Conservation (phyloP, 2,888 invertebrate species). For the Cephus pygmeus region DNA sequence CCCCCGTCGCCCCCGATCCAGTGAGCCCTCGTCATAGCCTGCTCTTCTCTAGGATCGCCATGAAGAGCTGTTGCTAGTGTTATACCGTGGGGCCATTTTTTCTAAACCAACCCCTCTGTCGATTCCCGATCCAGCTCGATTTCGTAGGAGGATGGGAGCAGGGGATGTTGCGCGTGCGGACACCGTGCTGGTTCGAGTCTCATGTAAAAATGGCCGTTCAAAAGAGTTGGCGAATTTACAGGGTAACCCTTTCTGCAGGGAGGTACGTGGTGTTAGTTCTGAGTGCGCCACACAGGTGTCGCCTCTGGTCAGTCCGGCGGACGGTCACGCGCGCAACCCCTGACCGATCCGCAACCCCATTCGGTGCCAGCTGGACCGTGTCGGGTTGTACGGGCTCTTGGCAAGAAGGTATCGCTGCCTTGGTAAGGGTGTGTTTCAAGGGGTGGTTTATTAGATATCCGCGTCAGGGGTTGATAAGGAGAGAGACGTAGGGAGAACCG, state of each 20-base stretch:
- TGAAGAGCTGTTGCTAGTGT: constrained; percentile 5
- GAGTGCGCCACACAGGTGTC: constrained; percentile 51
- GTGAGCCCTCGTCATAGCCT: constrained; percentile 17
- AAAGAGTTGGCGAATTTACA: background rate
- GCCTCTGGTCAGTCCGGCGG: constrained; percentile 54
- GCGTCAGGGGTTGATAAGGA: constrained; percentile 39
- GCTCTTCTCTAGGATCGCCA: constrained; percentile 9
- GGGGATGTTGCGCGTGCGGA: background rate
- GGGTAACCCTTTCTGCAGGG: constrained; percentile 56
- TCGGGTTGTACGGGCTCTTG: background rate
- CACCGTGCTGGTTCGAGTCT: constrained; percentile 8
- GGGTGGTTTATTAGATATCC: constrained; percentile 64
- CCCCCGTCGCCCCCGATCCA: constrained; percentile 20
- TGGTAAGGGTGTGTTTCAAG: constrained; percentile 45
- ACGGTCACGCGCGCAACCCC: constrained; percentile 40
- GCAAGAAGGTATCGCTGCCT: constrained; percentile 40
- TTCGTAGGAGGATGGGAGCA: background rate
- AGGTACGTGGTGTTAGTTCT: constrained; percentile 42
- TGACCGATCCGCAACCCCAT: constrained; percentile 8
- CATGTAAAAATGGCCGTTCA: constrained; percentile 1
- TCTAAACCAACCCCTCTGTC: background rate
- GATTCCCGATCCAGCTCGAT: background rate
- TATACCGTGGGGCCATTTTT: background rate
- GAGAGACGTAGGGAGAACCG: constrained; percentile 30
- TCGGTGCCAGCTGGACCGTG: constrained; percentile 13